Evolutionary conservation across 2,888 invertebrate genomes (phyloP).

Genomic region (Charanyca ferruginea): DNA sequence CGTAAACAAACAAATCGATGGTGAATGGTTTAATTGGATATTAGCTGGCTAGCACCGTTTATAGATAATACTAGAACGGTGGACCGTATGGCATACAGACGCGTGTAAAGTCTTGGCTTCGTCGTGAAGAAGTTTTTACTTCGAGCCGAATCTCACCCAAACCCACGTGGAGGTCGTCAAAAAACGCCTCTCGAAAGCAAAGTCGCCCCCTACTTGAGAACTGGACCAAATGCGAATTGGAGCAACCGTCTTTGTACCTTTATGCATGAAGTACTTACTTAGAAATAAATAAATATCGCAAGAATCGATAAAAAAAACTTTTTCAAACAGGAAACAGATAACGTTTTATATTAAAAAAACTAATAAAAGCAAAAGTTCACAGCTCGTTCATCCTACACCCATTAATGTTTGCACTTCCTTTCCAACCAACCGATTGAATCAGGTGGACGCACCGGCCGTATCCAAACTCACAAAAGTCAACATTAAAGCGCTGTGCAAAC

Average conservation of each 20-base stretch:
- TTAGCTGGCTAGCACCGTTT: not conserved
- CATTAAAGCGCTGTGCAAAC: not conserved
- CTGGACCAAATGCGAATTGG: too few species aligned
- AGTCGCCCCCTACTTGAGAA: too few species aligned
- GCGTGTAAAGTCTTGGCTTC: too few species aligned
- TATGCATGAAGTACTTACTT: too few species aligned
- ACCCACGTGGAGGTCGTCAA: too few species aligned
- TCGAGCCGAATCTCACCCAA: too few species aligned
- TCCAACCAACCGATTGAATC: slow-evolving; percentile 21
- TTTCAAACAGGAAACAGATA: not conserved
- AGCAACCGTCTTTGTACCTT: too few species aligned
- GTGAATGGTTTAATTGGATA: slow-evolving; percentile 16
- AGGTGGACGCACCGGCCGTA: slow-evolving; percentile 18
- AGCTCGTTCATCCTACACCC: not conserved
- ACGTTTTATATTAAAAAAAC: not conserved
- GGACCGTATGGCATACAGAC: too few species aligned
- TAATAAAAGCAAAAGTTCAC: slow-evolving; percentile 3
- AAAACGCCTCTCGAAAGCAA: too few species aligned
- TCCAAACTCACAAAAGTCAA: slow-evolving; percentile 11
- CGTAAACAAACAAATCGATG: slow-evolving; percentile 50
- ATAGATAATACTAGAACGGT: too few species aligned
- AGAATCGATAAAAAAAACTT: not conserved
- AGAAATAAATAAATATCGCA: too few species aligned
- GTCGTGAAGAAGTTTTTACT: too few species aligned
- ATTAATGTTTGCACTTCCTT: slow-evolving; percentile 8